These are phyloP conservation scores for Bufo gargarizans DNA, from an alignment of 2,113 vertebrate species.

Conservation along the genomic window DNA sequence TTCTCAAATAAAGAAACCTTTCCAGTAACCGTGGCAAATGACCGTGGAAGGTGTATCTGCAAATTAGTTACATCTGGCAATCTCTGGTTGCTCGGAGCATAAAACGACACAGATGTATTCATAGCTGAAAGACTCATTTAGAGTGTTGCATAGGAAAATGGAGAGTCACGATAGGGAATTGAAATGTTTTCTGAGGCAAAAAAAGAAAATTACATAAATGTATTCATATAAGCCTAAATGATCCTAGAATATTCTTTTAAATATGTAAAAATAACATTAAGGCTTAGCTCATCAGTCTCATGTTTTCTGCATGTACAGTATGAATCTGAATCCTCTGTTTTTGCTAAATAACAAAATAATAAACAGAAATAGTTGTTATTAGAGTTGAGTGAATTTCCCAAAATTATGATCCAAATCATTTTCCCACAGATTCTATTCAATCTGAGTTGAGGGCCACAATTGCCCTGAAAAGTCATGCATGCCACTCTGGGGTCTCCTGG, in stretches of 20 bases:
- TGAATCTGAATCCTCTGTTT: neutral
- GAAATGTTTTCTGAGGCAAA: neutral
- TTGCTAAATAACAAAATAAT: neutral
- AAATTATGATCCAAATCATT: too few species aligned
- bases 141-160: conserved; percentile 13
- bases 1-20: neutral
- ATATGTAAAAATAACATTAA: neutral
- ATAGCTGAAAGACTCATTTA: conserved; percentile 22
- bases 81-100: conserved; percentile 19
- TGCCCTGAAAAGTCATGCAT: too few species aligned
- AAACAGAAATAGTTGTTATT: too few species aligned
- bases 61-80: conserved; percentile 45
- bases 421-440: too few species aligned
- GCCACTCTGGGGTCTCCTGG: too few species aligned
- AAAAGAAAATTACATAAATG: conserved; percentile 23
- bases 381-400: too few species aligned
- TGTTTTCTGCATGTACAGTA: neutral
- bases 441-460: too few species aligned
- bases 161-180: conserved; percentile 23
- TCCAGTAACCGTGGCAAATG: conserved; percentile 11
- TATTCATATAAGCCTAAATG: conserved; percentile 1
- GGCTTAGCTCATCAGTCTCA: neutral
- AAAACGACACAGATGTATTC: conserved; percentile 35
- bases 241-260: neutral
- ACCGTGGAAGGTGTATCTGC: conserved; percentile 6